Evolutionary conservation across 1,140 invertebrate genomes (phyloP), one percentile per base, ranked within the genome.

Genomic region (Caenorhabditis briggsae): DNA sequence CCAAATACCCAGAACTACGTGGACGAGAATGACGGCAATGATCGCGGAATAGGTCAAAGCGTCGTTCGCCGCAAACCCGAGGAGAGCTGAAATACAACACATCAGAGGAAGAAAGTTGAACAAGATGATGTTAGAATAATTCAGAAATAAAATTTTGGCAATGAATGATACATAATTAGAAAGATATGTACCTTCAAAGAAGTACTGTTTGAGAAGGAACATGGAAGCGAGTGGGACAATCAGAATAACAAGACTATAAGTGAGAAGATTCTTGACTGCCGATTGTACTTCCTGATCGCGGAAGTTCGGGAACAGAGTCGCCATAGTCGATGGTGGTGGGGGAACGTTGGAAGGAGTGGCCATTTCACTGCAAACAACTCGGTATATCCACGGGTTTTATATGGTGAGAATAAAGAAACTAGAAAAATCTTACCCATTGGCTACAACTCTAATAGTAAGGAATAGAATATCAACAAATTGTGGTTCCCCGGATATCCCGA

Each of bases 271-370:
- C 84, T 89, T 89, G 50, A 89, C 87, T n/a, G 87, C 84, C 18
- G 82, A 84, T 53, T 89, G 88, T 1, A 84, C 83, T 16, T 83
- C 48, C 70, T 74, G 88, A 56, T 89, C 88, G 12, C 83, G 82
- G n/a, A 89, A 86, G 23, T 89, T 89, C 48, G 88, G 88, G 46
- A 89, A 89, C 85, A 89, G 85, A 33, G 88, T 88, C 6, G 88
- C 88, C 88, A 89, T 89, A 41, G 70, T 78, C 46, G 70, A 78
- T n/a, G 33, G 64, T 5, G 64, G 41, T 25, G n/a, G 6, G n/a
- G 70, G 18, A 14, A 12, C 9, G 33, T 46, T 11, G n/a, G 70
- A 53, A 7, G 70, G 7, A 43, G 70, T 78, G 70, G 70, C 46
- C 70, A 78, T 78, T 23, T 53, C 70, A n/a, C 70, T 78, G 70